Evolutionary conservation across 2,797 vertebrate genomes (phyloP).

Genomic region (Microhierax caerulescens): DNA sequence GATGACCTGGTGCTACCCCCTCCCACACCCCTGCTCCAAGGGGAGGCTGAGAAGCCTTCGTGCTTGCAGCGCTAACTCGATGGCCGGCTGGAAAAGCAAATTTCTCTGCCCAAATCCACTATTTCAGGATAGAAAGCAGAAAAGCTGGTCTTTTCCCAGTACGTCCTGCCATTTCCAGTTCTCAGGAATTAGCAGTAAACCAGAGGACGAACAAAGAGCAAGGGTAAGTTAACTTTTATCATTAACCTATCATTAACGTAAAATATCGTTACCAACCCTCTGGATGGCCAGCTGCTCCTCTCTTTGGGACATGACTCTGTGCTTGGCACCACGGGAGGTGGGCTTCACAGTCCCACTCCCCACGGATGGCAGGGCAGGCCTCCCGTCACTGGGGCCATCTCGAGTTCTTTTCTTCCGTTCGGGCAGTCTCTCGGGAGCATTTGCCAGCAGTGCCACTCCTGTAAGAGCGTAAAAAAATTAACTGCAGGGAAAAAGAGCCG

Average conservation of each 20-base stretch:
- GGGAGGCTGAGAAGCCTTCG: neutral
- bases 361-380: slow-evolving; percentile 47
- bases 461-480: neutral
- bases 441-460: slow-evolving; percentile 94
- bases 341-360: slow-evolving; percentile 73
- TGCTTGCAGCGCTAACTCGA: fast-evolving
- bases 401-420: slow-evolving; percentile 82
- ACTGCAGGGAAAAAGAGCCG: neutral
- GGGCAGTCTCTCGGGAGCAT: slow-evolving; percentile 87
- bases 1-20: fast-evolving
- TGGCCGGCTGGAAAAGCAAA: neutral
- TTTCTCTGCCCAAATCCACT: neutral
- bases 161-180: neutral
- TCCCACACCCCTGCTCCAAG: neutral
- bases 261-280: slow-evolving; percentile 72
- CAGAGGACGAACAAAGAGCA: neutral
- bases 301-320: slow-evolving; percentile 82
- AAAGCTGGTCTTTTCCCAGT: neutral
- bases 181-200: neutral
- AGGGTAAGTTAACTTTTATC: neutral
- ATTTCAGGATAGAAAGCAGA: neutral
- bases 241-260: too few species aligned
- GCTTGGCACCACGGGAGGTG: slow-evolving; percentile 84
- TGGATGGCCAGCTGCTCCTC: slow-evolving; percentile 91
- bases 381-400: slow-evolving; percentile 75